Evolutionary conservation across 1,140 invertebrate species (phyloP).

Genomic region (Aradophagus sp.): DNA sequence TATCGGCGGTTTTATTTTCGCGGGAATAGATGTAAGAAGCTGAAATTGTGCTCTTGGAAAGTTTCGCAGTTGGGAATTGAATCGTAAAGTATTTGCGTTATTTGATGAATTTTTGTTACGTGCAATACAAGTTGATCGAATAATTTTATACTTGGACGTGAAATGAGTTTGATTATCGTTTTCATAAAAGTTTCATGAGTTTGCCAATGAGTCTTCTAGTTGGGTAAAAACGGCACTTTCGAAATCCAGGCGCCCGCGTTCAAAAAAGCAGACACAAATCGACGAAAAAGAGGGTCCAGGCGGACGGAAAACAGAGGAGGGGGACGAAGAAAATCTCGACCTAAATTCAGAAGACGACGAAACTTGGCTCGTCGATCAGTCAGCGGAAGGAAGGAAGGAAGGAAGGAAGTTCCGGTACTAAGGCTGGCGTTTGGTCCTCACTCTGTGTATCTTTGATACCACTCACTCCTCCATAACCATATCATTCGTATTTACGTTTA

Average conservation of each 20-base stretch:
- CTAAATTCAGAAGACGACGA: constrained; percentile 69
- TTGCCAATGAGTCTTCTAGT: constrained; percentile 51
- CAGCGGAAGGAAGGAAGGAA: constrained; percentile 69
- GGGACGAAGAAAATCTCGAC: constrained; percentile 64
- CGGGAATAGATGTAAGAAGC: constrained; percentile 11
- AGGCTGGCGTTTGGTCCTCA: constrained; percentile 61
- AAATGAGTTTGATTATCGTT: constrained; percentile 63
- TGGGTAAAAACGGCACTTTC: constrained; percentile 53
- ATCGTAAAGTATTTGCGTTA: constrained; percentile 42
- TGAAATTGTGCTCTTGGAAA: constrained; percentile 16
- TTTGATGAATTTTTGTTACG: constrained; percentile 50
- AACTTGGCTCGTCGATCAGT: constrained; percentile 72
- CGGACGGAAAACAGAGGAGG: constrained; percentile 25
- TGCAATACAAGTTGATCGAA: constrained; percentile 42
- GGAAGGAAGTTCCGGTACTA: constrained; percentile 67
- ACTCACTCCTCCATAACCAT: constrained; percentile 37
- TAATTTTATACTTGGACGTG: constrained; percentile 53
- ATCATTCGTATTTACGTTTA: constrained; percentile 56
- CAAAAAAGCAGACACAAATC: constrained; percentile 56
- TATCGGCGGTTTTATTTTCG: constrained; percentile 8
- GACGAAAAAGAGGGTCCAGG: constrained; percentile 40
- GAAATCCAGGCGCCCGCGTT: constrained; percentile 50
- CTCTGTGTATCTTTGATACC: constrained; percentile 66
- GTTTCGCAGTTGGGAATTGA: constrained; percentile 37
- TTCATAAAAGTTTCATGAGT: constrained; percentile 72